Evolutionary conservation across 2,797 vertebrate genomes (phyloP).

Genomic region (Momotus momota): DNA sequence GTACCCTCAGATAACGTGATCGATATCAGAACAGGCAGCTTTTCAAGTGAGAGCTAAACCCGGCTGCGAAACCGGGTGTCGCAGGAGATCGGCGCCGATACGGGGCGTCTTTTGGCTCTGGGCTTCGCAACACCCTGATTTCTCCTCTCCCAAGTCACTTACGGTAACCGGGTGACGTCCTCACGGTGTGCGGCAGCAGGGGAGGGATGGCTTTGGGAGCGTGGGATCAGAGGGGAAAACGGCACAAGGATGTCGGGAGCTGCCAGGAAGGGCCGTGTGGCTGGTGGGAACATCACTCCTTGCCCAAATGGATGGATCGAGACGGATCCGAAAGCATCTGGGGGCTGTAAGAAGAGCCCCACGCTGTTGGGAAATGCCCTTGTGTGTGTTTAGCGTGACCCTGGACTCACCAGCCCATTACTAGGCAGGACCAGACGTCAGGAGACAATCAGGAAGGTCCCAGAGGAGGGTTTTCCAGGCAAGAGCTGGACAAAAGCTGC

Average conservation of each 20-base stretch:
- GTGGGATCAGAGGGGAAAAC: neutral
- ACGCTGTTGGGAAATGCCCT: fast-evolving
- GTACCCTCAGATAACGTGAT: slow-evolving; percentile 68
- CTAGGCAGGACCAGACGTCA: neutral
- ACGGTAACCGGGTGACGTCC: neutral
- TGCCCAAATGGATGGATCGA: fast-evolving
- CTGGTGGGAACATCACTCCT: neutral
- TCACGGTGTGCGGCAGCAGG: neutral
- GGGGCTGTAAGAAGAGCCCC: neutral
- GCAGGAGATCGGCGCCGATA: slow-evolving; percentile 48
- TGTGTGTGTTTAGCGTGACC: fast-evolving
- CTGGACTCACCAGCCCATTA: fast-evolving
- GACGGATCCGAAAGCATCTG: fast-evolving
- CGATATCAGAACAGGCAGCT: slow-evolving; percentile 51
- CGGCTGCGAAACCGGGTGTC: neutral
- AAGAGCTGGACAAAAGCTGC: neutral
- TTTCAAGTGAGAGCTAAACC: neutral
- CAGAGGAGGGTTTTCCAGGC: neutral
- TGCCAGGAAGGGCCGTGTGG: fast-evolving
- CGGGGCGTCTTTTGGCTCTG: neutral
- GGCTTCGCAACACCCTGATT: neutral
- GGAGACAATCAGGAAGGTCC: neutral
- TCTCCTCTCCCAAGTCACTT: neutral
- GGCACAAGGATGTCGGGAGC: fast-evolving
- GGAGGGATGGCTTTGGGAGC: neutral